phyloP scores from a whole-genome alignment of 2,113 vertebrate genomes.

The Indicator maculatus region DNA sequence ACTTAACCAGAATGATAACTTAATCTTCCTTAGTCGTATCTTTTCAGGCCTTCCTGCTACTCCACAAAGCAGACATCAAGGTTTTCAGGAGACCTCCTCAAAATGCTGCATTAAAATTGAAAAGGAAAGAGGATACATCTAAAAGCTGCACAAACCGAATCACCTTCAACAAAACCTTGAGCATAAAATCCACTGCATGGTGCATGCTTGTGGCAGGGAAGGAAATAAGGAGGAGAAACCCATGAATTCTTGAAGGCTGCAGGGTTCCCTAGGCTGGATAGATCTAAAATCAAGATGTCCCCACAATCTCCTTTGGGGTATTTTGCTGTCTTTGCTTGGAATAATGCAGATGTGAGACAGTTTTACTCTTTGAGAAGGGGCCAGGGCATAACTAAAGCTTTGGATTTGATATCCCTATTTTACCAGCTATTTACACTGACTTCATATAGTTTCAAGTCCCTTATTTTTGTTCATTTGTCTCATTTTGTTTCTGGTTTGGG shows the following conservation, averaged over 20 bases:
- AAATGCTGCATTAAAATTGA: conserved; percentile 61
- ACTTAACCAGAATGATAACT: conserved; percentile 65
- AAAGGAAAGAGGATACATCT: conserved; percentile 4
- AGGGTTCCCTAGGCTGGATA: conserved; percentile 17
- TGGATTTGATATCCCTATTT: neutral
- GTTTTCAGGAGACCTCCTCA: conserved; percentile 32
- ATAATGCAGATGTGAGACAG: neutral
- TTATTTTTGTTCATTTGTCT: neutral
- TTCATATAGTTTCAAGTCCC: neutral
- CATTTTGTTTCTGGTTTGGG: neutral
- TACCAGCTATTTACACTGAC: neutral
- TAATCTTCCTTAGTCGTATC: conserved; percentile 64
- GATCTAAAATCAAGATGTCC: conserved; percentile 23
- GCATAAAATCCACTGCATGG: neutral
- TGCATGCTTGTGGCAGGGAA: neutral
- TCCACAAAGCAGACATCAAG: conserved; percentile 45
- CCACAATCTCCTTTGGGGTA: neutral
- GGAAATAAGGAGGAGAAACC: conserved; percentile 38
- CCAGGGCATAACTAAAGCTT: neutral
- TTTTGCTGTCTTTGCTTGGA: neutral
- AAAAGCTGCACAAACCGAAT: conserved; percentile 19
- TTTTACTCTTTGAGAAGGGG: neutral
- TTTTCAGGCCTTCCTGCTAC: conserved; percentile 61
- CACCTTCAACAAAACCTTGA: conserved; percentile 68
- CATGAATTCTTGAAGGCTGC: conserved; percentile 54